A percentile compares a stretch with the other conserved stretches of the same genome.
Evolutionary conservation across 2,113 vertebrate species (phyloP).

Genomic region (Micronycteris hirsuta): DNA sequence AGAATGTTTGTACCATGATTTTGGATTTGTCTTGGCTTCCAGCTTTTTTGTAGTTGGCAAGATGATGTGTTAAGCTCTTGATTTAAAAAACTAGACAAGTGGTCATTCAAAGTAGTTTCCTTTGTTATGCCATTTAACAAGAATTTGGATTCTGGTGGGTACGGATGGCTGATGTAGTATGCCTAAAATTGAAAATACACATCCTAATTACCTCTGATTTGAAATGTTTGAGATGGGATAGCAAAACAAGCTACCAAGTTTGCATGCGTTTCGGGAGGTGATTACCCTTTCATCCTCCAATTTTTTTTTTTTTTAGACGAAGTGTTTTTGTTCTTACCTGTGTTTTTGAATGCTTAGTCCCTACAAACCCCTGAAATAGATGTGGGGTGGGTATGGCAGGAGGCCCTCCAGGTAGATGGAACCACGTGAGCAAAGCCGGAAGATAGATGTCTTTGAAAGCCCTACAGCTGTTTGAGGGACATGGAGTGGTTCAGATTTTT

Average conservation of each 20-base stretch:
- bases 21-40: neutral
- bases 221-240: neutral
- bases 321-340: neutral
- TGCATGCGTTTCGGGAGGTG: neutral
- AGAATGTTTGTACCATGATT: neutral
- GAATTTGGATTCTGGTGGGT: neutral
- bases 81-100: neutral
- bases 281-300: neutral
- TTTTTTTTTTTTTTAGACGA: neutral
- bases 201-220: neutral
- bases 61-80: neutral
- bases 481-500: neutral
- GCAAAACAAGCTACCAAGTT: neutral
- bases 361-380: neutral
- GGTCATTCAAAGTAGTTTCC: neutral
- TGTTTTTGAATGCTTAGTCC: neutral
- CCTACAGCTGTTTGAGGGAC: neutral
- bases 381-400: neutral
- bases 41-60: neutral
- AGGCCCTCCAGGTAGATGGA: neutral
- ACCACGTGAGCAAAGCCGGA: neutral
- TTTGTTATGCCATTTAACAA: neutral
- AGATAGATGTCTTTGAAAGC: neutral
- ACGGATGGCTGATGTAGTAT: neutral
- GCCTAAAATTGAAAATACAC: neutral